Base-by-base conservation (phyloP, 1,140 invertebrate genomes). In the Tachypleus tridentatus region DNA sequence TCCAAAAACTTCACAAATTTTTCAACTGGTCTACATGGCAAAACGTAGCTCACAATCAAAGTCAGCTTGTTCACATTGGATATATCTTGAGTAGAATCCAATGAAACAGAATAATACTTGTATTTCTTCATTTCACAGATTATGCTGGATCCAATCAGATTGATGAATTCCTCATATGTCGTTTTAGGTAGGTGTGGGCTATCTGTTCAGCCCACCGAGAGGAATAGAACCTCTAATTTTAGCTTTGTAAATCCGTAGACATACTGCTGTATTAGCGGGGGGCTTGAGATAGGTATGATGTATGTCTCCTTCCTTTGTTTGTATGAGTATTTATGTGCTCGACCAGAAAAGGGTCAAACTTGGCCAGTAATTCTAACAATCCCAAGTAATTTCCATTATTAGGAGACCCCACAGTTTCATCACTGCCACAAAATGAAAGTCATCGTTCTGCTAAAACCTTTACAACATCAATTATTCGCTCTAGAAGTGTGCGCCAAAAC, bases 71-170 rank as follows among this genome's bases (percentile, higher is more conserved):
- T 75, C 0, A 74, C 70, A 67, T 78, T 70, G 9, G 70, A 64
- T 60, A 75, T 68, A 68, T 78, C 75, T 57, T 73, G 72, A 11
- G 73, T 76, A 5, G 73, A 77, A 73, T 77, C 75, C 5, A 77
- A 69, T 56, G 73, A 73, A 63, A 76, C 67, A 57, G 72, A 73
- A 70, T 71, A 78, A 68, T 78, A 78, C 68, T 74, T 74, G 7
- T 48, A 50, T 10, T 10, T 48, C 49, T 63, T 65, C 29, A 58
- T 51, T 8, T 51, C 11, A 52, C 48, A n/a, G 5, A 53, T 11
- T 29, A 29, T 29, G 29, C 29, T 29, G 29, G 29, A 29, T 29
- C 29, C 29, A 29, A 67, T 67, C 47, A 65, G 61, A 9, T 62
- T 11, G 51, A 69, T 62, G 50, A 69, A 61, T 64, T 69, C 61